Evolutionary conservation across 2,888 invertebrate genomes (phyloP), one percentile per base, ranked within the genome.

Genomic region (Drosophila neutralis): DNA sequence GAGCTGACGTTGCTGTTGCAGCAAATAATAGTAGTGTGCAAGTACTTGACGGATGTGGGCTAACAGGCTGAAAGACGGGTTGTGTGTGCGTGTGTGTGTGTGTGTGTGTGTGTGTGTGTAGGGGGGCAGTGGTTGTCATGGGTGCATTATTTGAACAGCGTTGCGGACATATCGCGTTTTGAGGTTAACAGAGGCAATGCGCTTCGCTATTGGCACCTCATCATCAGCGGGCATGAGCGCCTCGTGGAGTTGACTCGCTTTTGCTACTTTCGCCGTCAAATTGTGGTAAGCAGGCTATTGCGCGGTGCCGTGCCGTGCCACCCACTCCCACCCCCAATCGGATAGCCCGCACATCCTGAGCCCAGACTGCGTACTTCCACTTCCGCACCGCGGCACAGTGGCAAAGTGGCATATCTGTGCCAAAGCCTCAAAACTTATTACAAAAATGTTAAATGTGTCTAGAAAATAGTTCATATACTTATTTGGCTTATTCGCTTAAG

Each of bases 201-300:
- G 18, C 49, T 58, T 64, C 24, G 62, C 36, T 56, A 66, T 60
- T 66, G 79, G 69, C 75, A 63, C 70, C 75, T 70, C 75, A 69
- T 70, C 75, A 74, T 78, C 76, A 65, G 52, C 65, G 54, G 42
- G 61, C 57, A 74, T 67, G 75, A 61, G 79, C 58, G 51, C 65
- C 51, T 15, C 35, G 24, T 68, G 36, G 45, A 64, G 40, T 56
- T 35, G 35, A 59, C 33, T 60, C 75, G 66, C 59, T 78, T 78
- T 69, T 82, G 82, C 67, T 64, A 65, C 72, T 64, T 64, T 72
- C 60, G 62, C 59, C 72, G 63, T 75, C 76, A 76, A 84, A 83
- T 86, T 88, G 80, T 75, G 83, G 89, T 62, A 59, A 68, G 61
- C 79, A 42, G 62, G 61, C 82, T 68, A 75, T 69, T 51, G 82